Evolutionary conservation across 2,113 vertebrate genomes (phyloP).

Genomic region (human (Homo sapiens)): GRCh38 chr1:204924001-204924500

Average conservation of each 20-base stretch:
- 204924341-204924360: not conserved
- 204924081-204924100: not conserved
- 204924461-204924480: not conserved
- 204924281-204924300: not conserved
- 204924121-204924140: not conserved
- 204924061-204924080: not conserved
- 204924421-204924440: not conserved
- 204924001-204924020: not conserved
- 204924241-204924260: conserved; percentile 47
- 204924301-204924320: not conserved
- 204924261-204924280: conserved; percentile 67
- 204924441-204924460: not conserved
- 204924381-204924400: conserved; percentile 11
- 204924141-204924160: not conserved
- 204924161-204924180: not conserved
- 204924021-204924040: not conserved
- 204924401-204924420: not conserved
- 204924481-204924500: not conserved
- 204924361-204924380: not conserved
- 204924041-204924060: fast-evolving
- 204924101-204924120: conserved; percentile 4
- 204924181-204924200: not conserved
- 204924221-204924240: conserved; percentile 12
- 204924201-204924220: conserved; percentile 21
- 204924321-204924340: conserved; percentile 38